Evolutionary conservation across 1,140 invertebrate genomes (phyloP).

Genomic region (Aphis craccivora): DNA sequence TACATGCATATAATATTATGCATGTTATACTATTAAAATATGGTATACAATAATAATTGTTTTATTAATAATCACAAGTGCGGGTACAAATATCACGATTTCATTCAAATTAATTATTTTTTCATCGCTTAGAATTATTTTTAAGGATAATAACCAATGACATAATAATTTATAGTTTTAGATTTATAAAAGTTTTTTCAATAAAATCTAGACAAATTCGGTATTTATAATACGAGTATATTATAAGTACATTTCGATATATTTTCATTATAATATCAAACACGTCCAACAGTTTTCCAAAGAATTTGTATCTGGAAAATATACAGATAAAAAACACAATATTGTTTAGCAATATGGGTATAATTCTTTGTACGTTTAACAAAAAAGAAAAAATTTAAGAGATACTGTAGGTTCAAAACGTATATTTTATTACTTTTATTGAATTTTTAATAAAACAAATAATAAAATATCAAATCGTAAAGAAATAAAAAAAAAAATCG

Average conservation of each 20-base stretch:
- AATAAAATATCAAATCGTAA: conserved; percentile 18
- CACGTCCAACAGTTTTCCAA: neutral
- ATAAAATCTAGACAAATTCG: neutral
- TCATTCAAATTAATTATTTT: neutral
- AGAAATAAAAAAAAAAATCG: neutral
- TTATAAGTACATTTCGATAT: neutral
- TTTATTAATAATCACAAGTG: neutral
- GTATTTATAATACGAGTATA: neutral
- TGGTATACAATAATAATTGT: neutral
- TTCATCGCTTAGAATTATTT: neutral
- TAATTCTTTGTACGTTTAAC: neutral
- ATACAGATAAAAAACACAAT: neutral
- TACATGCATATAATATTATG: neutral
- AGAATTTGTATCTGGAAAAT: neutral
- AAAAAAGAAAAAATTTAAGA: neutral
- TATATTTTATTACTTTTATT: conserved; percentile 30
- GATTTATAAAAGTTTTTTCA: neutral
- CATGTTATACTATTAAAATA: neutral
- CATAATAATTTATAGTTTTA: neutral
- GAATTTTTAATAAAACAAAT: conserved; percentile 37
- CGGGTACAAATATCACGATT: neutral
- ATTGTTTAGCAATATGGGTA: neutral
- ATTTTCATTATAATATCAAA: neutral
- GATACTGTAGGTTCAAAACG: neutral
- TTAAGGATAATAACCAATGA: neutral